Percentiles rank a stretch among this genome's conserved stretches.
Evolutionary conservation across 2,888 invertebrate genomes (phyloP).

Genomic region (Phorcus lineatus): DNA sequence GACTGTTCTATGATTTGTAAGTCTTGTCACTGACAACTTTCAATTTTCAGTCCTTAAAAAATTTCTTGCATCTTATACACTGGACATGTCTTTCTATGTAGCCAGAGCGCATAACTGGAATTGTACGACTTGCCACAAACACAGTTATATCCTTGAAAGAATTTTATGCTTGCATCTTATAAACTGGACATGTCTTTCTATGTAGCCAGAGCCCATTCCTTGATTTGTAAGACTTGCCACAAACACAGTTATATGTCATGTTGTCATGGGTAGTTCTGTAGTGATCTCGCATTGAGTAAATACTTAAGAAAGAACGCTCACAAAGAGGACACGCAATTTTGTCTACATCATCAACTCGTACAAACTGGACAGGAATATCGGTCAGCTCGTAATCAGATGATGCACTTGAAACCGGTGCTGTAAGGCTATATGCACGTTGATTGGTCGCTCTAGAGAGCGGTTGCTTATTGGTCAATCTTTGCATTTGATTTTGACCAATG

Average conservation of each 20-base stretch:
- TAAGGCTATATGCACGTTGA: too few species aligned
- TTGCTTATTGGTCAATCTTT: too few species aligned
- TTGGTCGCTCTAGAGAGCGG: too few species aligned
- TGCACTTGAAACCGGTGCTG: too few species aligned
- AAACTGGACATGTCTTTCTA: background rate
- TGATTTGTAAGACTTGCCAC: background rate
- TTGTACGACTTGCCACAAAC: constrained; percentile 10
- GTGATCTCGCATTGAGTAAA: background rate
- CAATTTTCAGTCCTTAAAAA: too few species aligned
- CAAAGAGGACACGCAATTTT: background rate
- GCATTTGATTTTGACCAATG: too few species aligned
- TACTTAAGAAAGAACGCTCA: background rate
- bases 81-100: background rate
- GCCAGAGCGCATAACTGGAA: background rate
- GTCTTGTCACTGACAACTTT: background rate
- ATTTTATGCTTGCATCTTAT: background rate
- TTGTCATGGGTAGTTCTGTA: background rate
- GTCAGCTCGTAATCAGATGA: too few species aligned
- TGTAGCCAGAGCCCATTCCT: background rate
- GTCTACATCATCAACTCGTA: background rate
- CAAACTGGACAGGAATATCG: background rate
- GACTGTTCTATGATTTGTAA: background rate
- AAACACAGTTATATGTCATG: background rate
- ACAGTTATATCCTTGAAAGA: too few species aligned
- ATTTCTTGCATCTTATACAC: background rate